Evolutionary conservation across 1,140 invertebrate genomes (phyloP).

Genomic region (Bombus superbus): DNA sequence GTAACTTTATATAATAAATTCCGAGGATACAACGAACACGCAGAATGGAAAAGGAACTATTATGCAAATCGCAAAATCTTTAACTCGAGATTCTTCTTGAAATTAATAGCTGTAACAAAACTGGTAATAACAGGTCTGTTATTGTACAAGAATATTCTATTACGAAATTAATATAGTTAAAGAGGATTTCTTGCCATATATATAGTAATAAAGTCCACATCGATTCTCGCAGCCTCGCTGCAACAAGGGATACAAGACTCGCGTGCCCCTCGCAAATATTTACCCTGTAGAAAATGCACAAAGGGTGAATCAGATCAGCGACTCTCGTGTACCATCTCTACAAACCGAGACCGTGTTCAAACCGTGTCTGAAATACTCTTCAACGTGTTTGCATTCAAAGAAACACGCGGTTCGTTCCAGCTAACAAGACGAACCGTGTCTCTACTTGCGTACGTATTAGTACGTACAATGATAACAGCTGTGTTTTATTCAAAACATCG

Average conservation of each 20-base stretch:
- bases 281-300: constrained; percentile 36
- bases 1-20: no score
- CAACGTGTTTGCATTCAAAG: not conserved
- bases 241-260: not conserved
- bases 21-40: no score
- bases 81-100: no score
- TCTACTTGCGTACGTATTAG: not conserved
- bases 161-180: not conserved
- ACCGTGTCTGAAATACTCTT: not conserved
- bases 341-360: not conserved
- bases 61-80: no score
- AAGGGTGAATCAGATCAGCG: constrained; percentile 37
- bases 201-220: constrained; percentile 1
- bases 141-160: not conserved
- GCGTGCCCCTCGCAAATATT: constrained; percentile 19
- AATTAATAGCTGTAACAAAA: no score
- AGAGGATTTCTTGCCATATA: not conserved
- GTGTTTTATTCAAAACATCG: not conserved
- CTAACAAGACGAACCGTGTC: not conserved
- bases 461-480: not conserved
- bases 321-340: not conserved
- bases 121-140: no score
- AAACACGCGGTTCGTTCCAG: not conserved
- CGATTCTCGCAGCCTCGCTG: not conserved
- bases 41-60: no score